Conservation (phyloP, 2,113 vertebrate species). For the Hippocampus guttulatus region DNA sequence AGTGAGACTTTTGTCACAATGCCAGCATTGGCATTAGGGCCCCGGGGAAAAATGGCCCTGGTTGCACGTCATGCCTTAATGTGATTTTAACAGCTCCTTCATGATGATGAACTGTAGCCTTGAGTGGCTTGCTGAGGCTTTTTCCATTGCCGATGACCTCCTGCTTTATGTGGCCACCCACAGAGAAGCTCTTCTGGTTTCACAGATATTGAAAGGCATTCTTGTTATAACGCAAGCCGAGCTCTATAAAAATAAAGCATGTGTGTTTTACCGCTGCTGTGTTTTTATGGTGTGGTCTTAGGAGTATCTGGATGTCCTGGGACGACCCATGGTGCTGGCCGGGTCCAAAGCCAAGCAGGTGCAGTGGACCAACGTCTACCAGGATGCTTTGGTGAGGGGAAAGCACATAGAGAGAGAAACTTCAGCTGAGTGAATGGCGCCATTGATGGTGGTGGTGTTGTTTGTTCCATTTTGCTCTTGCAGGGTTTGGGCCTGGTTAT, state of each 20-base stretch:
- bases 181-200: conserved; percentile 55
- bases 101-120: conserved; percentile 69
- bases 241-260: conserved; percentile 23
- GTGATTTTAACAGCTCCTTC: conserved; percentile 70
- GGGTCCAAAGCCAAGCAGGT: conserved; percentile 90
- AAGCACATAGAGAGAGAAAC: not conserved
- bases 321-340: conserved; percentile 94
- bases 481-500: conserved; percentile 95
- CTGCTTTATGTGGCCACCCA: conserved; percentile 54
- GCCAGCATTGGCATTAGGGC: conserved; percentile 33
- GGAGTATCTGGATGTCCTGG: conserved; percentile 96
- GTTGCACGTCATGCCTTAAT: conserved; percentile 57
- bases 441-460: not conserved
- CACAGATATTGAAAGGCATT: conserved; percentile 39
- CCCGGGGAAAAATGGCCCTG: conserved; percentile 44
- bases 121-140: conserved; percentile 31
- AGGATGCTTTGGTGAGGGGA: conserved; percentile 88
- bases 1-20: conserved; percentile 35
- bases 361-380: conserved; percentile 98
- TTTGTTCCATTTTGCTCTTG: conserved; percentile 3
- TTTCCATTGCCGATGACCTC: too few species aligned
- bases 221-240: conserved; percentile 45
- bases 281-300: conserved; percentile 54
- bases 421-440: not conserved
- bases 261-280: conserved; percentile 30